phyloP scores from a whole-genome alignment of 2,888 invertebrate genomes.

The Drosophila rubida region DNA sequence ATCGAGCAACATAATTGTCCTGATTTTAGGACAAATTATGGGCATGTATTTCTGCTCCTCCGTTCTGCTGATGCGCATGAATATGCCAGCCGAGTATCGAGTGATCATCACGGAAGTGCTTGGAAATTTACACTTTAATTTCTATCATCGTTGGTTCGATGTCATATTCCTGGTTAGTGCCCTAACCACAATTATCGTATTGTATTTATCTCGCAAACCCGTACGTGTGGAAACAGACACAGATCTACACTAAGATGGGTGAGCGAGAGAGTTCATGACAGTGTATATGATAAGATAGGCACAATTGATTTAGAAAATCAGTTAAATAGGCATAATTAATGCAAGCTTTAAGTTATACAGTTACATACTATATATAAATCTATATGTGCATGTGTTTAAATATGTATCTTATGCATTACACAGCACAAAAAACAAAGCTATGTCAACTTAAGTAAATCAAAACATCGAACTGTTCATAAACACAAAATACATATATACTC shows the following conservation, averaged over 20 bases:
- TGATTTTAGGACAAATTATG: conserved; percentile 99
- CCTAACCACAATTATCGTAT: conserved; percentile 96
- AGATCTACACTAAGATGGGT: conserved; percentile 66
- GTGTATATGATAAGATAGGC: conserved; percentile 43
- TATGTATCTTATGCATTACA: conserved; percentile 38
- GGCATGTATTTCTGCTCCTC: conserved; percentile 99
- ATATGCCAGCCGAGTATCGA: conserved; percentile 99
- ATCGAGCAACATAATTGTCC: conserved; percentile 98
- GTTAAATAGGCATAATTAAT: conserved; percentile 38
- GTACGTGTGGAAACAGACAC: conserved; percentile 86
- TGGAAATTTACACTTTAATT: conserved; percentile 98
- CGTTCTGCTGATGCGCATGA: conserved; percentile 98
- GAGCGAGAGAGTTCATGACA: conserved; percentile 30
- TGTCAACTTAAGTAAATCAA: conserved; percentile 38
- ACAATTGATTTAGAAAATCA: conserved; percentile 50
- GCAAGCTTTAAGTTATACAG: conserved; percentile 58
- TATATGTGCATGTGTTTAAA: conserved; percentile 32
- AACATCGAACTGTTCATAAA: conserved; percentile 46
- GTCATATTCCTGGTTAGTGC: conserved; percentile 99
- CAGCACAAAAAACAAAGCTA: conserved; percentile 53
- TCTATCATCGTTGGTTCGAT: conserved; percentile 99
- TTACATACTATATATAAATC: conserved; percentile 31
- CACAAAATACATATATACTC: neutral
- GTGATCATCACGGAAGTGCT: conserved; percentile 94
- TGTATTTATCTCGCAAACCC: conserved; percentile 97